Evolutionary conservation across 2,113 vertebrate species (phyloP).

Genomic region (Zingel zingel): DNA sequence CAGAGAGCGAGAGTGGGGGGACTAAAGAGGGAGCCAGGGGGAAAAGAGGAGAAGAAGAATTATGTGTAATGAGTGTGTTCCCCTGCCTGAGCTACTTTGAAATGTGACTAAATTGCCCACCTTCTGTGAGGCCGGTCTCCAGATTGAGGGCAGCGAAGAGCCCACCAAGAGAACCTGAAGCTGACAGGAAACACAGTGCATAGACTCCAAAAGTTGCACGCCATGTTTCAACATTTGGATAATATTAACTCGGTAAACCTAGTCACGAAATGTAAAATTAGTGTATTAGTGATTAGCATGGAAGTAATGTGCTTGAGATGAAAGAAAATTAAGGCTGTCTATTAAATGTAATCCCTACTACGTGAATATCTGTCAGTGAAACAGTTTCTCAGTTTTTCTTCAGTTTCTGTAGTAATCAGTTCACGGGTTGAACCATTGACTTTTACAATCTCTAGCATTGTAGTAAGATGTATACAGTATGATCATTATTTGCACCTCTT

Average conservation of each 20-base stretch:
- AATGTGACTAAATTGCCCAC: conserved; percentile 81
- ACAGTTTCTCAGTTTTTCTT: conserved; percentile 8
- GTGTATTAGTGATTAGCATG: conserved; percentile 28
- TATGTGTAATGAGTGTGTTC: conserved; percentile 78
- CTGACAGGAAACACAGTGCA: conserved; percentile 19
- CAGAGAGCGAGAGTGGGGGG: conserved; percentile 28
- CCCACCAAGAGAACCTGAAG: conserved; percentile 35
- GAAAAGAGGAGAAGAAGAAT: conserved; percentile 68
- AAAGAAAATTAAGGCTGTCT: conserved; percentile 43
- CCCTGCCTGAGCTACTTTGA: conserved; percentile 79
- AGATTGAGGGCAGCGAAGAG: conserved; percentile 45
- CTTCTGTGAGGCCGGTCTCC: conserved; percentile 61
- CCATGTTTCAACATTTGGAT: conserved; percentile 12
- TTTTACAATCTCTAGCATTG: conserved; percentile 8
- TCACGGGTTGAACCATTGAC: background rate
- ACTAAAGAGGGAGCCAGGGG: conserved; percentile 30
- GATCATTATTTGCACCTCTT: conserved; percentile 5
- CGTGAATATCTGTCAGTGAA: conserved; percentile 8
- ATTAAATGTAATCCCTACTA: conserved; percentile 26
- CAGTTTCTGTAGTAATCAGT: conserved; percentile 21
- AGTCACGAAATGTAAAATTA: conserved; percentile 23
- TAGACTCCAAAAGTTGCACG: background rate
- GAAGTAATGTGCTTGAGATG: conserved; percentile 32
- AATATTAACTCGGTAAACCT: conserved; percentile 13
- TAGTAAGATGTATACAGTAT: background rate